Percentiles rank a stretch among this genome's conserved stretches.
Evolutionary conservation across 1,140 invertebrate species (phyloP).

Genomic region (Lamellibrachia luymesi): DNA sequence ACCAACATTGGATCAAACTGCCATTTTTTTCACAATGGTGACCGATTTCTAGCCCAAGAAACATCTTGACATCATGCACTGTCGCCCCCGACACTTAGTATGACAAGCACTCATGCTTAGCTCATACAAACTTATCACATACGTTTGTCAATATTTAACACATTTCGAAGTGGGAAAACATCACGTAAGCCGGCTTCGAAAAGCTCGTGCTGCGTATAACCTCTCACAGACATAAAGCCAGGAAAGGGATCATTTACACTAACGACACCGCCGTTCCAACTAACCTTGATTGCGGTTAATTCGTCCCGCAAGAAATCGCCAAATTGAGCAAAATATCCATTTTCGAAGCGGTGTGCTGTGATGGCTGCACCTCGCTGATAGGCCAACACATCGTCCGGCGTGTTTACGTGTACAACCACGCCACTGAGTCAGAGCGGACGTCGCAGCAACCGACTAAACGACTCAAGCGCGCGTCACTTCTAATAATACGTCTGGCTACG

Average conservation of each 20-base stretch:
- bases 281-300: neutral
- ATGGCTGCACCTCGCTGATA: neutral
- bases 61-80: neutral
- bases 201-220: neutral
- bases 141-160: neutral
- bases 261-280: neutral
- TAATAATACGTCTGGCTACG: neutral
- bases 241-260: neutral
- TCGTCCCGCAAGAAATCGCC: neutral
- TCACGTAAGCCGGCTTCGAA: neutral
- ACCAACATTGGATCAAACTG: neutral
- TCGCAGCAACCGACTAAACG: neutral
- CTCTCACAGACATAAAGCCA: neutral
- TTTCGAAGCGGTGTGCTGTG: too few species aligned
- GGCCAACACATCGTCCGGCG: neutral
- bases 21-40: neutral
- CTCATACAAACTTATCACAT: neutral
- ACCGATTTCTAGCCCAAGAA: neutral
- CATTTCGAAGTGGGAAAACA: neutral
- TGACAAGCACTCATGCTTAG: neutral
- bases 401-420: neutral
- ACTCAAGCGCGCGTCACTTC: neutral
- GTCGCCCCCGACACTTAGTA: neutral
- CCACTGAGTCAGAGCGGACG: neutral
- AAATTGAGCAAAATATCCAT: neutral